Conservation (phyloP, 2,888 invertebrate genomes). For the Campoplex nolae region DNA sequence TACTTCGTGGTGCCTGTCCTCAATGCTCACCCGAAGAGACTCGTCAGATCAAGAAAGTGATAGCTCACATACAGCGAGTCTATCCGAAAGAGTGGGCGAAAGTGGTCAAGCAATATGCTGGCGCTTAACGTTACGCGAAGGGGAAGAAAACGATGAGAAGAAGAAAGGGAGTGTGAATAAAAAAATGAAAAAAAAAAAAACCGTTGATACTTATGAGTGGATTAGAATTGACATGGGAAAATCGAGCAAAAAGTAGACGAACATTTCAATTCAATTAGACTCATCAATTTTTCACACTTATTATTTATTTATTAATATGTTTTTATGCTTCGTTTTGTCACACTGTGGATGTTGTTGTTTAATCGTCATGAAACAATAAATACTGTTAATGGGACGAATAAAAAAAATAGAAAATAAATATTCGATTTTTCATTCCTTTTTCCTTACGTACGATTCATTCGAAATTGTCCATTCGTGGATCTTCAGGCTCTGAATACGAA, state of each 20-base stretch:
- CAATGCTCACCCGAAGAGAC: conserved; percentile 90
- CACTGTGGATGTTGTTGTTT: neutral
- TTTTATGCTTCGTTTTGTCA: neutral
- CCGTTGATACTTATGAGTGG: conserved; percentile 3
- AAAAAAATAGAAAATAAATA: neutral
- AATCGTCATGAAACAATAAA: neutral
- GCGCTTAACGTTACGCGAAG: conserved; percentile 73
- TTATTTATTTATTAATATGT: conserved; percentile 38
- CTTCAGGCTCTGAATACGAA: neutral
- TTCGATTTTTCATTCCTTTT: neutral
- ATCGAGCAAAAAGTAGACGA: conserved; percentile 25
- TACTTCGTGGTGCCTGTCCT: conserved; percentile 90
- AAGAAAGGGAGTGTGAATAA: neutral
- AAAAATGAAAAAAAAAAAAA: neutral
- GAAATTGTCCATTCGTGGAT: neutral
- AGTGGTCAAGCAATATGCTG: conserved; percentile 89
- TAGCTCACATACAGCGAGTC: conserved; percentile 90
- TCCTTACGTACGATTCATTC: neutral
- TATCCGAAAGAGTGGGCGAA: conserved; percentile 92
- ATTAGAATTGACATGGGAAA: conserved; percentile 30
- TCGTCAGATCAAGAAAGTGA: conserved; percentile 90
- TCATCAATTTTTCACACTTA: neutral
- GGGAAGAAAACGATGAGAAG: neutral
- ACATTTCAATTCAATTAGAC: neutral
- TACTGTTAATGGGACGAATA: neutral